Conservation (phyloP, 2,888 invertebrate genomes). For the Rotaria socialis region DNA sequence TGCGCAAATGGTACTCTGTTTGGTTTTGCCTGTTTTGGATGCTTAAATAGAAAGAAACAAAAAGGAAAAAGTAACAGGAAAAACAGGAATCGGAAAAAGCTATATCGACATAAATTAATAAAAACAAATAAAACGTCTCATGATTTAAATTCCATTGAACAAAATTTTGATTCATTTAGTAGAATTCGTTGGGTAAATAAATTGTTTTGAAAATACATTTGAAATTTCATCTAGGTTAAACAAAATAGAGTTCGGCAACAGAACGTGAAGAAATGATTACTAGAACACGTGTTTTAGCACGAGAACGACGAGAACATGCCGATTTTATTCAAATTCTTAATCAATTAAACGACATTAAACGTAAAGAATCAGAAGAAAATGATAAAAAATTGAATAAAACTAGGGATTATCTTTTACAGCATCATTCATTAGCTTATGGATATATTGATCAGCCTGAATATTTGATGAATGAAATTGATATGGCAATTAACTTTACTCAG, state of each 20-base stretch:
- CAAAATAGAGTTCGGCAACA: not conserved
- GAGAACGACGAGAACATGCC: not conserved
- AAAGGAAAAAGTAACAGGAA: not conserved
- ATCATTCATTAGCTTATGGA: not conserved
- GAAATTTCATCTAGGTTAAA: not conserved
- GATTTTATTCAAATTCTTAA: not conserved
- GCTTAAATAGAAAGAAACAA: not conserved
- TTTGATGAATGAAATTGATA: not conserved
- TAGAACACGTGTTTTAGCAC: not conserved
- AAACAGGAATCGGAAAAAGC: not conserved
- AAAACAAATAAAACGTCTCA: not conserved
- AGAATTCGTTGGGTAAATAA: not conserved
- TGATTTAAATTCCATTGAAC: not conserved
- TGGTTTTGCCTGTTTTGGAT: not conserved
- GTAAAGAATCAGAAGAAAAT: not conserved
- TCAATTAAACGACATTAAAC: not conserved
- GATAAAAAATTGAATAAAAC: too few relatives aligned
- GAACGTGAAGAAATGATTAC: not conserved
- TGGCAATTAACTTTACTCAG: constrained; percentile 8
- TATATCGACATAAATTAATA: too few relatives aligned
- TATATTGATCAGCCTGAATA: not conserved
- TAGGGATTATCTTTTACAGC: constrained; percentile 22
- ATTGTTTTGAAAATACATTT: not conserved
- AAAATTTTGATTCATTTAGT: not conserved
- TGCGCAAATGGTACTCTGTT: not conserved